Conservation (phyloP, 1,140 invertebrate genomes). For the Ericerus pela region DNA sequence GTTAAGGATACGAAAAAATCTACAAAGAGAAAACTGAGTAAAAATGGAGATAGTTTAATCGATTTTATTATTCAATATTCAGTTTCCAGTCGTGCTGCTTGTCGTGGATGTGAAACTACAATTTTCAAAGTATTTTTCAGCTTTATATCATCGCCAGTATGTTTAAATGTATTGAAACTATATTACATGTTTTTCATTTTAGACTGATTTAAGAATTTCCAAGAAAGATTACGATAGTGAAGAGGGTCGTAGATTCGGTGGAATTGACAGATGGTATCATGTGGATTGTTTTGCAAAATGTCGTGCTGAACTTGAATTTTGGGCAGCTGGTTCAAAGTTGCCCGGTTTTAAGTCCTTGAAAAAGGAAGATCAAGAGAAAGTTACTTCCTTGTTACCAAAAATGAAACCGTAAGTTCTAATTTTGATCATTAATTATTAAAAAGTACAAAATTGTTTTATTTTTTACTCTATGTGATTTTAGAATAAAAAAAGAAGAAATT, state of each 20-base stretch:
- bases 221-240: constrained; percentile 78
- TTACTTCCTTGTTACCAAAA: constrained; percentile 54
- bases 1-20: constrained; percentile 3
- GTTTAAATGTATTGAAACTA: constrained; percentile 6
- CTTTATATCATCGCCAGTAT: background rate
- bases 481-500: constrained; percentile 36
- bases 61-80: constrained; percentile 79
- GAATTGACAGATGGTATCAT: constrained; percentile 76
- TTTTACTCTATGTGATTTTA: constrained; percentile 12
- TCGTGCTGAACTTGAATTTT: constrained; percentile 59
- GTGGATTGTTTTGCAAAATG: constrained; percentile 76
- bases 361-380: constrained; percentile 53
- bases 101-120: constrained; percentile 69
- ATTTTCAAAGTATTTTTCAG: constrained; percentile 52
- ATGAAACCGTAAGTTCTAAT: constrained; percentile 20
- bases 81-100: constrained; percentile 66
- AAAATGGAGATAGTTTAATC: constrained; percentile 29
- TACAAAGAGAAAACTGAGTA: constrained; percentile 22
- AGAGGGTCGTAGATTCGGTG: constrained; percentile 60
- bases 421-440: constrained; percentile 14
- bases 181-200: constrained; percentile 19
- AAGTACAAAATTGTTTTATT: background rate
- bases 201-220: constrained; percentile 63
- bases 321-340: constrained; percentile 48
- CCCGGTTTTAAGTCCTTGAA: constrained; percentile 57